A percentile compares a stretch with the other conserved stretches of the same genome.
Evolutionary conservation across 2,888 invertebrate genomes (phyloP).

Genomic region (Chloroclysta siterata): DNA sequence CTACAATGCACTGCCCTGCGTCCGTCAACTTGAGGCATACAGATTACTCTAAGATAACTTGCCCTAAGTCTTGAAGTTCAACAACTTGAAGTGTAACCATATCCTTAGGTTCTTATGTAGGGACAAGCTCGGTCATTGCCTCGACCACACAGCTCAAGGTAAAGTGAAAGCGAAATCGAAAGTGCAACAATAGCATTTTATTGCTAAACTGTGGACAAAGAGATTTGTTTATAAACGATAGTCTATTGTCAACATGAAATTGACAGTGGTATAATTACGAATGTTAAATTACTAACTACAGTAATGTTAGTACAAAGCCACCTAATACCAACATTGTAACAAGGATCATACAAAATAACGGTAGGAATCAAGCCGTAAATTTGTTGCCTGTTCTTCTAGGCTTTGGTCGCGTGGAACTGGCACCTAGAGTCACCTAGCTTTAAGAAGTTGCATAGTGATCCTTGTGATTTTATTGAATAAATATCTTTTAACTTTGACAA

Average conservation of each 20-base stretch:
- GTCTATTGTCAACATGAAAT: constrained; percentile 4
- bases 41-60: no score
- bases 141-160: constrained; percentile 60
- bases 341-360: no score
- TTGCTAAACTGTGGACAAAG: constrained; percentile 46
- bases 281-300: not conserved
- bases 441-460: no score
- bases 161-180: constrained; percentile 73
- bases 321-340: no score
- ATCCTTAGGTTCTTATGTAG: not conserved
- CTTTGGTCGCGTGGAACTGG: no score
- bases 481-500: no score
- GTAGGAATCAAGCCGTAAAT: no score
- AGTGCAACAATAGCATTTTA: constrained; percentile 56
- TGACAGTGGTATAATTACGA: not conserved
- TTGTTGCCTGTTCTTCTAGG: no score
- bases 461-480: no score
- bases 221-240: constrained; percentile 8
- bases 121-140: constrained; percentile 53
- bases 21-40: no score
- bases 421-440: no score
- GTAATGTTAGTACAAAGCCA: not conserved
- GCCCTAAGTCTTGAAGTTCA: not conserved
- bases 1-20: no score
- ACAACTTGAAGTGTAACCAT: not conserved